phyloP scores from a whole-genome alignment of 2,888 invertebrate species.

The Ormyrus nitidulus region DNA sequence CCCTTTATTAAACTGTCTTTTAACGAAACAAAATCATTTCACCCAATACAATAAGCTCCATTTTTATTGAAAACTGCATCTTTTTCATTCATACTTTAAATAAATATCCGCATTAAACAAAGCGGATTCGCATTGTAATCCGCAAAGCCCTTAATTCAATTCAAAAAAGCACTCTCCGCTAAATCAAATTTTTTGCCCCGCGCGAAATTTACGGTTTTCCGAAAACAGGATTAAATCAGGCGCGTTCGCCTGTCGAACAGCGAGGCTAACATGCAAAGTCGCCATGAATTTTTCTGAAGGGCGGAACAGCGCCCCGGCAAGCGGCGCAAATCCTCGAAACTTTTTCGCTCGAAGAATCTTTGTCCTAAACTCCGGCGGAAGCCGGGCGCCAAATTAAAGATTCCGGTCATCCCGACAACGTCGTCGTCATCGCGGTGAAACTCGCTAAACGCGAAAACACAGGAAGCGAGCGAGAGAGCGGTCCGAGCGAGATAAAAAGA shows the following conservation, averaged over 20 bases:
- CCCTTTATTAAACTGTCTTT: not conserved
- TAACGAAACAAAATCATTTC: not conserved
- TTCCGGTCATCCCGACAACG: constrained; percentile 18
- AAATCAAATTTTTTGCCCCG: too few relatives aligned
- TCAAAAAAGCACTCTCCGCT: too few relatives aligned
- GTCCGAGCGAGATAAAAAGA: constrained; percentile 33
- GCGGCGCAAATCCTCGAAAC: not conserved
- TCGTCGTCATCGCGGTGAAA: not conserved
- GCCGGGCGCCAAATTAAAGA: constrained; percentile 27
- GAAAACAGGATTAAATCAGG: too few relatives aligned
- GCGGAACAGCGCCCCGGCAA: not conserved
- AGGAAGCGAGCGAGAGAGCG: not conserved
- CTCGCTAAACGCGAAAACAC: constrained; percentile 31
- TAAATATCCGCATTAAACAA: too few relatives aligned
- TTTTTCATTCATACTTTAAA: too few relatives aligned
- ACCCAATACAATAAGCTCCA: too few relatives aligned
- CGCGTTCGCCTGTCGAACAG: not conserved
- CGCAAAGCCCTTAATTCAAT: too few relatives aligned
- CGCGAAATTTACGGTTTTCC: too few relatives aligned
- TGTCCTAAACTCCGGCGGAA: not conserved
- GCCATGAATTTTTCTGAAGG: not conserved
- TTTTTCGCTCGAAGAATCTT: not conserved
- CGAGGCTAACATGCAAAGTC: not conserved
- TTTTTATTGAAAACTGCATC: too few relatives aligned
- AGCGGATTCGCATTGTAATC: too few relatives aligned